Percentiles rank a stretch among this genome's conserved stretches.
These are phyloP conservation scores for Serripes groenlandicus DNA, from an alignment of 2,888 invertebrate species.

Conservation along the genomic window DNA sequence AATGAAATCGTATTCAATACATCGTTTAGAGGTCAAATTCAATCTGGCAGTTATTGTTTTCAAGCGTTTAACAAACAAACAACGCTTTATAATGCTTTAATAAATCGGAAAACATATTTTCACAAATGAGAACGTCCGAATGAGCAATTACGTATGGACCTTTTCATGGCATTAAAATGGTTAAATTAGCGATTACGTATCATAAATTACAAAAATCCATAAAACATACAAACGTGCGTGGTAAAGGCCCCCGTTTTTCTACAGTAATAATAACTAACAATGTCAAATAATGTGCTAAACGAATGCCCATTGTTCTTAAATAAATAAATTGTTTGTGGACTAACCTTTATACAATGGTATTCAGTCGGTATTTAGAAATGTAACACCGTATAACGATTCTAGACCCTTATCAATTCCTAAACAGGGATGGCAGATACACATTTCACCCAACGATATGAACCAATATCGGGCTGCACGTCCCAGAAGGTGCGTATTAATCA, in stretches of 20 bases:
- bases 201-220: neutral
- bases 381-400: neutral
- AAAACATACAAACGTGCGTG: neutral
- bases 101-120: slow-evolving; percentile 11
- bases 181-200: neutral
- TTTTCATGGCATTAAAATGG: neutral
- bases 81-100: slow-evolving; percentile 9
- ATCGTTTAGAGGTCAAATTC: neutral
- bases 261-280: slow-evolving; percentile 22
- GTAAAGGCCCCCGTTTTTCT: neutral
- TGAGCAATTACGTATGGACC: neutral
- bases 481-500: no score
- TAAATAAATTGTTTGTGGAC: slow-evolving; percentile 34
- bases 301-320: slow-evolving; percentile 33
- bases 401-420: no score
- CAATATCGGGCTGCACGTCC: no score
- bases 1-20: neutral
- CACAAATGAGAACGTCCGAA: neutral
- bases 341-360: neutral
- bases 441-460: no score
- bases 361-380: neutral
- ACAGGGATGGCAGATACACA: no score
- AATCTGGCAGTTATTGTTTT: neutral
- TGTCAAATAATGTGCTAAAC: slow-evolving; percentile 42
- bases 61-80: slow-evolving; percentile 3